Percentiles rank a stretch among this genome's conserved stretches.
These are phyloP conservation scores for Poeciliopsis retropinna DNA, from an alignment of 2,113 vertebrate genomes.

Conservation along the genomic window DNA sequence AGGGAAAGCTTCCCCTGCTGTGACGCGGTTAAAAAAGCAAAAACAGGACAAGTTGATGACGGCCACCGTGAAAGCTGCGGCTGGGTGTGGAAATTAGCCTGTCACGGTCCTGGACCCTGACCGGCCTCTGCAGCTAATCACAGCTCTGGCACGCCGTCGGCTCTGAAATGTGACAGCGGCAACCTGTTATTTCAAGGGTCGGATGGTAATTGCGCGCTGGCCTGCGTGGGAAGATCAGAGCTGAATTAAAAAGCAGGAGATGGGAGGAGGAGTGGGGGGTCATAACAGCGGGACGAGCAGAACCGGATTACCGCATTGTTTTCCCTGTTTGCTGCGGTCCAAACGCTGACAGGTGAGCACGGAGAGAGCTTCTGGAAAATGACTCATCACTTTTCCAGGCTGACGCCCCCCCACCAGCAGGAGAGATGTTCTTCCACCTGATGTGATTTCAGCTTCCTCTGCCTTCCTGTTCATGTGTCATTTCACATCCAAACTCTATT, in stretches of 20 bases:
- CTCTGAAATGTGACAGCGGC: conserved; percentile 25
- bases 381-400: conserved; percentile 42
- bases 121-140: conserved; percentile 32
- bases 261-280: background rate
- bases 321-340: background rate
- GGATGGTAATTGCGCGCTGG: conserved; percentile 25
- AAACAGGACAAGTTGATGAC: conserved; percentile 1
- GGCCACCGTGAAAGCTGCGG: background rate
- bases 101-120: conserved; percentile 19
- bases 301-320: conserved; percentile 13
- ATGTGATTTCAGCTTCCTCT: background rate
- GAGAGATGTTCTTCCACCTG: background rate
- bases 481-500: too few species aligned
- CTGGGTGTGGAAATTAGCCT: conserved; percentile 36
- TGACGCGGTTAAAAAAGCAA: background rate
- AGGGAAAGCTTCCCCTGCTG: background rate
- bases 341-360: conserved; percentile 38
- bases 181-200: conserved; percentile 46
- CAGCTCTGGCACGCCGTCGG: conserved; percentile 33
- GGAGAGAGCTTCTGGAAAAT: conserved; percentile 26
- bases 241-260: conserved; percentile 31
- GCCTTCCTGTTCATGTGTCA: background rate
- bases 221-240: conserved; percentile 30
- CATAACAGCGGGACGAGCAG: background rate
- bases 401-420: conserved; percentile 6